phyloP scores from a whole-genome alignment of 2,797 vertebrate genomes.

The Poeciliopsis infans region DNA sequence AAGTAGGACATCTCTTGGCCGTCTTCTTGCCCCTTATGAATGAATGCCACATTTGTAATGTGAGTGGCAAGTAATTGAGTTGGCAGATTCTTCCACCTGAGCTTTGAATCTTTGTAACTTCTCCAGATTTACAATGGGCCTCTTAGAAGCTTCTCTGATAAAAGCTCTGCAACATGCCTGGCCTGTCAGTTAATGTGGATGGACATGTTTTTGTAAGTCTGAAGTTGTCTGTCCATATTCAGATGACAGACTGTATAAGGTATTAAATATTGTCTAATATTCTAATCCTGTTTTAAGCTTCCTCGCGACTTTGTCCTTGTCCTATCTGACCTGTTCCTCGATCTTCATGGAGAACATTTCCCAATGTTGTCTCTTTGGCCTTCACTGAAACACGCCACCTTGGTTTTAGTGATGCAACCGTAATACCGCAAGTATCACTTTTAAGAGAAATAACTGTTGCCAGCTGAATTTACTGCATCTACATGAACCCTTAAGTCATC shows the following conservation, averaged over 20 bases:
- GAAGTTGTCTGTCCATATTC: neutral
- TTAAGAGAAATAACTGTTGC: neutral
- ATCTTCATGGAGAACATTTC: neutral
- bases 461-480: neutral
- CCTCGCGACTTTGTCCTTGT: no score
- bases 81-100: neutral
- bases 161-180: neutral
- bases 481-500: conserved; percentile 1
- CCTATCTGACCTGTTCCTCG: neutral
- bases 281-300: neutral
- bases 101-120: neutral
- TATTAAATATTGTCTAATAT: neutral
- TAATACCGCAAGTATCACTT: neutral
- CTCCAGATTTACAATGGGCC: neutral
- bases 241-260: neutral
- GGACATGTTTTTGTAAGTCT: neutral
- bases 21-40: neutral
- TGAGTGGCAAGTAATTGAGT: neutral
- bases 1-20: neutral
- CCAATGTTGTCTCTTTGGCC: neutral
- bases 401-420: neutral
- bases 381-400: neutral
- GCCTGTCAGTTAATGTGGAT: neutral
- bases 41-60: neutral
- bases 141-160: neutral